Evolutionary conservation across 2,797 vertebrate species (phyloP), one percentile per base, ranked within the genome.

Genomic region (Hippoglossus hippoglossus): DNA sequence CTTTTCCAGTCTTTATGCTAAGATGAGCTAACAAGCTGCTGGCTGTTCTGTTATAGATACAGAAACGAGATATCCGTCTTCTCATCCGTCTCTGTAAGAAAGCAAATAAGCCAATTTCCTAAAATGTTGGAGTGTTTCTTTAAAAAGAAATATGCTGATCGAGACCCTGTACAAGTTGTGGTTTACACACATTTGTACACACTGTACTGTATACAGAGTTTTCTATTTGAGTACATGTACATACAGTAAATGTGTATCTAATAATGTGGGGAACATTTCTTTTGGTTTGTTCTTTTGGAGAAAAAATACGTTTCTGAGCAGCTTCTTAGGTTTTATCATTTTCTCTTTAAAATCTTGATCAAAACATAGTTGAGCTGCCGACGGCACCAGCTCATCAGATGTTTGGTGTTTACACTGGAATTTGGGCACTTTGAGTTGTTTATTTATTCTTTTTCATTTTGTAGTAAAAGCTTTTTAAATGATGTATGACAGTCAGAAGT

Each of bases 131-230:
- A 25, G 6, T 53, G 5, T 74, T 77, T 34, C 57, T 58, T 78
- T 77, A 57, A 58, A 39, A 21, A 46, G 63, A 34, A 50, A 75
- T 57, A 80, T 84, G 83, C 81, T 83, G 84, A 87, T 86, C 68
- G 54, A 90, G 87, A 91, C 85, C 86, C 77, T 61, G 87, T 91
- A 73, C 89, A 86, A 87, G 71, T 80, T 59, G 83, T 83, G 85
- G 49, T 82, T 90, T 67, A 79, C 79, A 82, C 68, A 64, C 64
- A 25, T 85, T 73, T 88, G 88, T 89, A 80, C 87, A 82, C 91
- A 91, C 91, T 91, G 90, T 88, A 86, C 81, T 89, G 85, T 88
- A 86, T 49, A 69, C 57, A 84, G 64, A 67, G 49, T 86, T 89
- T 90, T 91, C 71, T 88, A 80, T 67, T 47, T 73, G 72, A 5